phyloP scores from a whole-genome alignment of 2,888 invertebrate genomes.

The Lottia gigantea region DNA sequence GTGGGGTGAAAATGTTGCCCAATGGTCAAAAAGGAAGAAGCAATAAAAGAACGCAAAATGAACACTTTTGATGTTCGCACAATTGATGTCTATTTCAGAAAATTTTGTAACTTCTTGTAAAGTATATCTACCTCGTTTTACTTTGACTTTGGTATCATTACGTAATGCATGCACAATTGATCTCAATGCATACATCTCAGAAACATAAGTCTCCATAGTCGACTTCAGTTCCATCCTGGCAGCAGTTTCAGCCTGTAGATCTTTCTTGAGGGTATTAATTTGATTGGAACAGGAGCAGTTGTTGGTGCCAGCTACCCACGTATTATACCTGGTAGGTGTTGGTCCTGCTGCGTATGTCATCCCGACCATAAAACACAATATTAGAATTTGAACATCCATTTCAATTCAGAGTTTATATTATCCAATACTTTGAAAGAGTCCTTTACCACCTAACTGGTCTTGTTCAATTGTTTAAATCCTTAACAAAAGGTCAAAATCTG shows the following conservation, averaged over 20 bases:
- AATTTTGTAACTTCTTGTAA: no score
- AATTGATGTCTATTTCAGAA: no score
- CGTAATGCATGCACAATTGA: constrained; percentile 20
- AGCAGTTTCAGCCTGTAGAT: constrained; percentile 27
- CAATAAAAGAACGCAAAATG: no score
- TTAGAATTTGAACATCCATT: neutral
- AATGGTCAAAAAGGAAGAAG: no score
- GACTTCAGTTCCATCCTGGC: constrained; percentile 29
- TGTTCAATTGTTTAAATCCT: no score
- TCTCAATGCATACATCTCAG: constrained; percentile 31
- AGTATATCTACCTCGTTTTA: neutral
- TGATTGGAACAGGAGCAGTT: constrained; percentile 34
- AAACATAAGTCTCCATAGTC: constrained; percentile 32
- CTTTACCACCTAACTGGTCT: no score
- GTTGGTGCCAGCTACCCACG: constrained; percentile 25
- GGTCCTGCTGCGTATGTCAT: neutral
- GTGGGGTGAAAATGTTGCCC: no score
- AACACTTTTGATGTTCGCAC: no score
- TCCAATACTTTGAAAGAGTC: neutral
- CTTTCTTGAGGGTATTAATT: constrained; percentile 27
- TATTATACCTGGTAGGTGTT: constrained; percentile 16
- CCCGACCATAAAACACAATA: neutral
- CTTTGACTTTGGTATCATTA: constrained; percentile 17
- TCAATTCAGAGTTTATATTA: neutral
- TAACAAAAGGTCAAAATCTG: neutral